Evolutionary conservation across 2,113 vertebrate genomes (phyloP).

Genomic region (Pitta sordida): DNA sequence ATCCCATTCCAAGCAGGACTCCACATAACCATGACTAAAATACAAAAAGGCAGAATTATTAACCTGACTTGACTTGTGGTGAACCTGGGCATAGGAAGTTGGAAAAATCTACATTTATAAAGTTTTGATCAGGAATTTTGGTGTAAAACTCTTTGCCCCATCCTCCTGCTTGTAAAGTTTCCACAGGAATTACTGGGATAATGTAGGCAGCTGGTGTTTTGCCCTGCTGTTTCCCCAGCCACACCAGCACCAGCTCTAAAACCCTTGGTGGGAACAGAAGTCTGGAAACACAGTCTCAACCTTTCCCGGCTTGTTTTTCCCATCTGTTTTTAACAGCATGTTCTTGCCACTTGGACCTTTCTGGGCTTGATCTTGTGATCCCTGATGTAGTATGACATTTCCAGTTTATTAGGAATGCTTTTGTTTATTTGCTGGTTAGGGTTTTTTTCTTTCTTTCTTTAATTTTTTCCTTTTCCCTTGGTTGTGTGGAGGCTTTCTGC

Average conservation of each 20-base stretch:
- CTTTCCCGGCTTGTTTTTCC: slow-evolving; percentile 44
- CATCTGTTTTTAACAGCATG: slow-evolving; percentile 57
- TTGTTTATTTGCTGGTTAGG: slow-evolving; percentile 40
- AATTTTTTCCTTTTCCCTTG: not conserved
- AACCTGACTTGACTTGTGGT: not conserved
- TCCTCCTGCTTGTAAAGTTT: not conserved
- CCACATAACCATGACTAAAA: not conserved
- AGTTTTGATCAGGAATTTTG: not conserved
- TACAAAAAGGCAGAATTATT: not conserved
- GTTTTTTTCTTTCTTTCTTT: not conserved
- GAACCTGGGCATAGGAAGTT: not conserved
- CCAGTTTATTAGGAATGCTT: slow-evolving; percentile 55
- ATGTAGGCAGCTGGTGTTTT: not conserved
- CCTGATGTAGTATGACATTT: slow-evolving; percentile 55
- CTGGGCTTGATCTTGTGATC: slow-evolving; percentile 49
- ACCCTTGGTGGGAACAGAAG: not conserved
- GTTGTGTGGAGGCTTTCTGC: slow-evolving; percentile 31
- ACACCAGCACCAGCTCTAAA: not conserved
- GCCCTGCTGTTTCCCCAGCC: not conserved
- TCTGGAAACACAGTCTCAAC: slow-evolving; percentile 14
- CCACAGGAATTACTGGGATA: not conserved
- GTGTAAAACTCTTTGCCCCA: not conserved
- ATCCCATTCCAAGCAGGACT: not conserved
- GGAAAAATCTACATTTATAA: not conserved
- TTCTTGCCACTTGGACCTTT: slow-evolving; percentile 58